Percentiles rank a stretch among this genome's conserved stretches.
Evolutionary conservation across 2,113 vertebrate species (phyloP).

Genomic region (Sapayoa aenigma): DNA sequence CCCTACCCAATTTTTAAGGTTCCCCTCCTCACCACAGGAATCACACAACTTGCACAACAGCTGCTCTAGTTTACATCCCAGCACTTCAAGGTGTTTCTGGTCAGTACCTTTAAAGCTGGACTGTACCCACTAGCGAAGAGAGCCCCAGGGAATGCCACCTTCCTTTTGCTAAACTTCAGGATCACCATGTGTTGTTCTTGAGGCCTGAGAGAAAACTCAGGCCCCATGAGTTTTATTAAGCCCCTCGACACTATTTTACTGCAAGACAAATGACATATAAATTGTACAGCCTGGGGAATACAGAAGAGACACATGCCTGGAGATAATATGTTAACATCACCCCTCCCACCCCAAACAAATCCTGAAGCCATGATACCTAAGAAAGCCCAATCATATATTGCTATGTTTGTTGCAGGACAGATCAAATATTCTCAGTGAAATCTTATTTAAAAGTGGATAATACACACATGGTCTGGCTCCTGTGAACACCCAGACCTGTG

Average conservation of each 20-base stretch:
- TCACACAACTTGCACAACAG: slow-evolving; percentile 17
- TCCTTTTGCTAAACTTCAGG: neutral
- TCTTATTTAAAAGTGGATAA: neutral
- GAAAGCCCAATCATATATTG: neutral
- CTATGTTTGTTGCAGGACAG: neutral
- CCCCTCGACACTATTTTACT: neutral
- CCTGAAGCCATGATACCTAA: neutral
- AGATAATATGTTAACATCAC: neutral
- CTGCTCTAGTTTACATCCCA: neutral
- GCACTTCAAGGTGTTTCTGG: neutral
- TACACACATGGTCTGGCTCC: neutral
- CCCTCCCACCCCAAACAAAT: neutral
- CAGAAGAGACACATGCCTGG: neutral
- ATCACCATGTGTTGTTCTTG: neutral
- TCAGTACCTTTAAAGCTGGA: neutral
- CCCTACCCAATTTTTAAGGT: slow-evolving; percentile 34
- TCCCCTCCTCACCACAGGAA: slow-evolving; percentile 43
- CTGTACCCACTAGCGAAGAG: neutral
- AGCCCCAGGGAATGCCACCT: neutral
- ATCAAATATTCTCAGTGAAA: neutral
- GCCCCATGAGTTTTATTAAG: neutral
- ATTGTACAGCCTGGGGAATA: neutral
- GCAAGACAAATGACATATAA: neutral
- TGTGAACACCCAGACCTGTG: neutral
- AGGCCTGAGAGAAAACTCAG: neutral